Conservation (phyloP, 2,888 invertebrate genomes). For the Geophilus truncorum region DNA sequence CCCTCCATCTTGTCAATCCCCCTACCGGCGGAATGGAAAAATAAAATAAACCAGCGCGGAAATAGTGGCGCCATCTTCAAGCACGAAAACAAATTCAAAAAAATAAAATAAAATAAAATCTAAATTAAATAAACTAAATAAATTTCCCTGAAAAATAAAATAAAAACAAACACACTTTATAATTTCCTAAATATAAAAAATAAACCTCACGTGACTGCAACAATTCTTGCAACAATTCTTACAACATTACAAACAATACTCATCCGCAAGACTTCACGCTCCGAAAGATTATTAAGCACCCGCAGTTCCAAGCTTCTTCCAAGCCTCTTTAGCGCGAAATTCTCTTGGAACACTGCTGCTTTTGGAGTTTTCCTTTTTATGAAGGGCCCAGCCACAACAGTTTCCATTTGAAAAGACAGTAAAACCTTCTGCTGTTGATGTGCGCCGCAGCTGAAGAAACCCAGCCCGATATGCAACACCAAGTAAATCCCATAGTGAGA, state of each 20-base stretch:
- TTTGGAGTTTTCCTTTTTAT: background rate
- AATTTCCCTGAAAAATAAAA: too few species aligned
- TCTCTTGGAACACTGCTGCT: background rate
- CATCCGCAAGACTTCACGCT: background rate
- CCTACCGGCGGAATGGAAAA: background rate
- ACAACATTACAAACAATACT: too few species aligned
- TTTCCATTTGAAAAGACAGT: background rate
- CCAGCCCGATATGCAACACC: background rate
- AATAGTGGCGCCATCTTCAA: too few species aligned
- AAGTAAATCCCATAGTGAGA: conserved; percentile 3
- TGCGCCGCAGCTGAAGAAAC: background rate
- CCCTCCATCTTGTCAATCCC: background rate
- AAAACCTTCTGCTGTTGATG: background rate
- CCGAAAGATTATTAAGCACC: background rate
- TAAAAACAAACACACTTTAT: too few species aligned
- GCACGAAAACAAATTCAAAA: background rate
- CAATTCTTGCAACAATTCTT: too few species aligned
- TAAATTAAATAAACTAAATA: too few species aligned
- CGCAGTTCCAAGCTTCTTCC: background rate
- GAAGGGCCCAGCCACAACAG: background rate
- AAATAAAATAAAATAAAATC: background rate
- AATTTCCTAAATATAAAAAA: too few species aligned
- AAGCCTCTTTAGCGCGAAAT: background rate
- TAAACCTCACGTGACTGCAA: too few species aligned
- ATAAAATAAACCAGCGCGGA: too few species aligned